phyloP scores from a whole-genome alignment of 2,797 vertebrate species.

The Brachyalestes nurse region DNA sequence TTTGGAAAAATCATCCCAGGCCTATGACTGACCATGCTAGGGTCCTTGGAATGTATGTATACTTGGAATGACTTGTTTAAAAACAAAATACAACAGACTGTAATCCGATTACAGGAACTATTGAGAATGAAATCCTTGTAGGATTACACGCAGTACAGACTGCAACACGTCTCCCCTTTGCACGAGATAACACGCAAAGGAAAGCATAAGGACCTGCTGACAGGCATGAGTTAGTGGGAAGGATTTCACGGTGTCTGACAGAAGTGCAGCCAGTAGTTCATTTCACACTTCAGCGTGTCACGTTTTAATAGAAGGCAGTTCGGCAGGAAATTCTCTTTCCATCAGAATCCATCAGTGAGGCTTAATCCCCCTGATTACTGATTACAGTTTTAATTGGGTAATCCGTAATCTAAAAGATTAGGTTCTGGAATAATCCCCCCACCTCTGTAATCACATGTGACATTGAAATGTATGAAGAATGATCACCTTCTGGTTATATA shows the following conservation, averaged over 20 bases:
- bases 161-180: neutral
- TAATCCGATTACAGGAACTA: neutral
- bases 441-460: conserved; percentile 17
- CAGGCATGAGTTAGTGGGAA: neutral
- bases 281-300: neutral
- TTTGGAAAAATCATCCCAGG: too few species aligned
- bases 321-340: neutral
- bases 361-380: conserved; percentile 3
- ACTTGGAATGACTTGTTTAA: neutral
- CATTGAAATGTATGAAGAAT: conserved; percentile 19
- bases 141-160: neutral
- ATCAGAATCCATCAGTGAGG: neutral
- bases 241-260: neutral
- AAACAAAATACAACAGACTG: neutral
- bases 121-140: neutral
- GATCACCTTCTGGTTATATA: conserved; percentile 14
- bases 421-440: conserved; percentile 18
- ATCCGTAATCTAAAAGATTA: conserved; percentile 10
- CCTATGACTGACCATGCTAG: too few species aligned
- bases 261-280: neutral
- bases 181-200: neutral
- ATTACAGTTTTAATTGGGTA: conserved; percentile 18
- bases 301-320: neutral
- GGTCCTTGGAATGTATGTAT: too few species aligned
- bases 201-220: neutral